Base-by-base conservation (phyloP, 2,113 vertebrate species). In the Drymodes brunneopygia region DNA sequence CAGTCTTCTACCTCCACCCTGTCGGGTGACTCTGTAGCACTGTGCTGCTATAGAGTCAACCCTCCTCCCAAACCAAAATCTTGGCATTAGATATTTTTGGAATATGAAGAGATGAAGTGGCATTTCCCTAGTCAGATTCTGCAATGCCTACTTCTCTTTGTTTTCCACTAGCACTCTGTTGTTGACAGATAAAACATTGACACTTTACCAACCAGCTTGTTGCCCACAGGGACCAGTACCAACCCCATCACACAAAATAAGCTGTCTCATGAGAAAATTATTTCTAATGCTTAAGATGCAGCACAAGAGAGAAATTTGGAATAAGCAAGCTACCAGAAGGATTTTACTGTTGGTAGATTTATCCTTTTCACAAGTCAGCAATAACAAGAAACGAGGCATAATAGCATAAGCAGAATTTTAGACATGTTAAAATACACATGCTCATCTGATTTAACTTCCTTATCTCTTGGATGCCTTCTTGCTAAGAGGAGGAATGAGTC, bases 301-400 rank as follows among this genome's bases (percentile, higher is more conserved):
- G 45, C 36, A 78, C 18, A 28, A 64, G n/a, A 38, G 24, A 66
- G 45, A 80, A 47, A 74, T 71, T 53, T 71, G 45, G 65, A 84
- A 82, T 61, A 85, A 85, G 45, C 40, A 71, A 82, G 36, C 36
- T 62, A 70, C 27, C 6, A 27, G 44, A 25, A 79, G 53, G n/a
- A 56, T 90, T 91, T 72, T 40, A 29, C 36, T 69, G 50, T 40
- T 35, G n/a, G 45, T 61, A 64, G 21, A 65, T 72, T 79, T 60
- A 72, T 60, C 33, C 36, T 92, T 89, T 72, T 90, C 33, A 48
- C 70, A 95, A 80, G 57, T 75, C 88, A 81, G 31, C 61, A 87
- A 31, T 81, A 88, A 70, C 25, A 47, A 89, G 33, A 61, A 87
- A 81, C 17, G 15, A 91, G 69, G 17, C 17, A 48, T 38, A 69